phyloP scores from a whole-genome alignment of 1,140 invertebrate species.

The Euwallacea similis region DNA sequence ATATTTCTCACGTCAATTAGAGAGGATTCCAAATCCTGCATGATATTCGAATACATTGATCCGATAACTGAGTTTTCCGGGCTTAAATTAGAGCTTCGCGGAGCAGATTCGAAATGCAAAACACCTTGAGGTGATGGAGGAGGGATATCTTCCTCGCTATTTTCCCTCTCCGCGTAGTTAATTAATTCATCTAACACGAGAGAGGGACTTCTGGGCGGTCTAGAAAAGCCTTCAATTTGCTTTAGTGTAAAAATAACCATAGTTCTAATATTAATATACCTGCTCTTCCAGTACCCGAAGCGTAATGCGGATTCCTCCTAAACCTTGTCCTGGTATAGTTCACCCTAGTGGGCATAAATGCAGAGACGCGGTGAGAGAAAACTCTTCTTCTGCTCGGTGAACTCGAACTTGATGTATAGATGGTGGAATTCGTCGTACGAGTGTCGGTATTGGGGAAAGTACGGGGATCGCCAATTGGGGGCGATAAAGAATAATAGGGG shows the following conservation, averaged over 20 bases:
- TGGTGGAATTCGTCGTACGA: slow-evolving; percentile 41
- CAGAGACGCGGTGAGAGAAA: slow-evolving; percentile 45
- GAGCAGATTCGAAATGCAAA: not conserved
- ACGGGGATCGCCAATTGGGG: not conserved
- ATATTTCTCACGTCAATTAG: slow-evolving; percentile 49
- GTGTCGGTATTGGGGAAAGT: slow-evolving; percentile 37
- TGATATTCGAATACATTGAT: slow-evolving; percentile 51
- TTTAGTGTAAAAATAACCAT: not conserved
- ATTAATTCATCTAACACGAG: slow-evolving; percentile 49
- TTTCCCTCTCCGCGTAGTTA: slow-evolving; percentile 50
- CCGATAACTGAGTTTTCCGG: slow-evolving; percentile 40
- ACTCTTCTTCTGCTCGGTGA: slow-evolving; percentile 40
- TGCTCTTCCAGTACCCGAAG: slow-evolving; percentile 22
- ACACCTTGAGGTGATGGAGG: too few species aligned
- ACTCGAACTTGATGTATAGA: slow-evolving; percentile 34
- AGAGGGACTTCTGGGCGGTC: slow-evolving; percentile 11
- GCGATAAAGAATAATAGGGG: not conserved
- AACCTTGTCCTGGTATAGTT: slow-evolving; percentile 38
- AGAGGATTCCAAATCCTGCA: slow-evolving; percentile 49
- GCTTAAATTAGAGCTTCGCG: not conserved
- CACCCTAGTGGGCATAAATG: slow-evolving; percentile 48
- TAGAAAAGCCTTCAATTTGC: not conserved
- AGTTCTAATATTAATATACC: not conserved
- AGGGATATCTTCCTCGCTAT: slow-evolving; percentile 41
- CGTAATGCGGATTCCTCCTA: slow-evolving; percentile 31